These are phyloP conservation scores for Bombus impatiens DNA, from an alignment of 1,140 invertebrate genomes.

Conservation along the genomic window DNA sequence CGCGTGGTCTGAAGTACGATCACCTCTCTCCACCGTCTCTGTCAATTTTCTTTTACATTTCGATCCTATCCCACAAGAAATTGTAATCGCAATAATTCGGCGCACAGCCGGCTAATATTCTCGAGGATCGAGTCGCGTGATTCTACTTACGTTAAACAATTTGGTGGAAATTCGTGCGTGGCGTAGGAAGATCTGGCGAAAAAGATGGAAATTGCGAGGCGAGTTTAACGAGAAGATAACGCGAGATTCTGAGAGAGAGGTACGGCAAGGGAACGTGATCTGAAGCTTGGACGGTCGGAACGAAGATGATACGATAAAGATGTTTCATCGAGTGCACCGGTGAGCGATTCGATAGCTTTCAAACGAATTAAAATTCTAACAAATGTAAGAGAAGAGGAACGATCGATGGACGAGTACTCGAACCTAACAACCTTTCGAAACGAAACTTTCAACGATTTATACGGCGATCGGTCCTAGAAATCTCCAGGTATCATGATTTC, in stretches of 20 bases:
- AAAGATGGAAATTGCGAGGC: not conserved
- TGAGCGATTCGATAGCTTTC: too few species aligned
- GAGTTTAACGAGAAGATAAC: not conserved
- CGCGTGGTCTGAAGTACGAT: constrained; percentile 39
- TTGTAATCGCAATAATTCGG: constrained; percentile 61
- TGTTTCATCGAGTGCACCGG: too few species aligned
- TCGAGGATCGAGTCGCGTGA: constrained; percentile 6
- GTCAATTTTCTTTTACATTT: constrained; percentile 55
- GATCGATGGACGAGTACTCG: not conserved
- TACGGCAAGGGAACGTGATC: too few species aligned
- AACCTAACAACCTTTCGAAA: not conserved
- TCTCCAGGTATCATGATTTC: not conserved
- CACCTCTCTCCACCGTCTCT: not conserved
- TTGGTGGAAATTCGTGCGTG: not conserved
- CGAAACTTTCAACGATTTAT: not conserved
- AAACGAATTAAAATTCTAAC: not conserved
- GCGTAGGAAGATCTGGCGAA: not conserved
- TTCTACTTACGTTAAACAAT: constrained; percentile 22
- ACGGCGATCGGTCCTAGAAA: not conserved
- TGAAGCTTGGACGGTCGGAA: too few species aligned
- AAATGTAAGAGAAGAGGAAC: not conserved
- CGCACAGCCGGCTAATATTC: constrained; percentile 12
- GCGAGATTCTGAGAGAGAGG: not conserved
- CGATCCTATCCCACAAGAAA: constrained; percentile 58
- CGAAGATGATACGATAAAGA: too few species aligned